These are phyloP conservation scores for Lasioglossum figueresi DNA, from an alignment of 2,888 invertebrate genomes.

Conservation along the genomic window DNA sequence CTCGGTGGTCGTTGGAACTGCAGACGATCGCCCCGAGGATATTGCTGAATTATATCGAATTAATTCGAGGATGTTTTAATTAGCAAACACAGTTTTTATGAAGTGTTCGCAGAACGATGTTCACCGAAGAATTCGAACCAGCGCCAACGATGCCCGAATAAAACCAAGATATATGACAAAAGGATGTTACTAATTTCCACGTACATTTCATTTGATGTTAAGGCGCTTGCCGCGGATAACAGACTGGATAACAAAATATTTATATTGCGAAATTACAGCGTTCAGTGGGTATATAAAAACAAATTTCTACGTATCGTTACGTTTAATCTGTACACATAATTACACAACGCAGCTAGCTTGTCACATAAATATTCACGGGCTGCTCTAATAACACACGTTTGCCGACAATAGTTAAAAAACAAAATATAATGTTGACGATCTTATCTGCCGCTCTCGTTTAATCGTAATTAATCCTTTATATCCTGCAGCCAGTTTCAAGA, in stretches of 20 bases:
- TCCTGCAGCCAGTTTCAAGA: not conserved
- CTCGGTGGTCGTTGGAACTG: constrained; percentile 8
- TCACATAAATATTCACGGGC: not conserved
- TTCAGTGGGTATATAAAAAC: not conserved
- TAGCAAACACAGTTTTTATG: constrained; percentile 29
- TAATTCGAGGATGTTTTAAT: constrained; percentile 49
- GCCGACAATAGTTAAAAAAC: not conserved
- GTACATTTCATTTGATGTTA: not conserved
- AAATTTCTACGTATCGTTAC: not conserved
- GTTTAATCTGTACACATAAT: constrained; percentile 6
- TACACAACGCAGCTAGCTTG: not conserved
- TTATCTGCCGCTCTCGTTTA: not conserved
- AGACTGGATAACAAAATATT: not conserved
- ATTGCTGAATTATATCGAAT: constrained; percentile 39
- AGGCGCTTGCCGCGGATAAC: not conserved
- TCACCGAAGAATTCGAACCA: not conserved
- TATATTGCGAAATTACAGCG: not conserved
- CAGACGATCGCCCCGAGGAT: constrained; percentile 31
- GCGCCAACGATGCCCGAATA: not conserved
- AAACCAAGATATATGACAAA: not conserved
- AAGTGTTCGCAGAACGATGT: not conserved
- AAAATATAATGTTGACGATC: not conserved
- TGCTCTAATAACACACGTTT: not conserved
- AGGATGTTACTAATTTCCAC: constrained; percentile 20
- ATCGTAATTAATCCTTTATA: not conserved